These are phyloP conservation scores for Drosophila diplacantha DNA, from an alignment of 2,888 invertebrate species.

Conservation along the genomic window DNA sequence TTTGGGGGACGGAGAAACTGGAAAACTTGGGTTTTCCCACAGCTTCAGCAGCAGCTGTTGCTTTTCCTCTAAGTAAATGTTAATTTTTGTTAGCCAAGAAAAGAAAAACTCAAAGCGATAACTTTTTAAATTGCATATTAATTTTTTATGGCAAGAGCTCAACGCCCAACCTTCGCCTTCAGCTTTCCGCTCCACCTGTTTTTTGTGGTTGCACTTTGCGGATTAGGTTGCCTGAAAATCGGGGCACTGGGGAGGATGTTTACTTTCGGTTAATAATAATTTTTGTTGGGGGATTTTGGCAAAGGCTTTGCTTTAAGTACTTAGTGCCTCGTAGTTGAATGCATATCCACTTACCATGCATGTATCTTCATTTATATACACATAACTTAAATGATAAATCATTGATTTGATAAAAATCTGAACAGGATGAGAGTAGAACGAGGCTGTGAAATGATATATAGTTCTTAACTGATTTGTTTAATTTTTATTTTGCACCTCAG, in stretches of 20 bases:
- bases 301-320: slow-evolving; percentile 1
- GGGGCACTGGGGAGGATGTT: not conserved
- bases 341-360: not conserved
- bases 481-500: no score
- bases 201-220: slow-evolving; percentile 37
- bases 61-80: slow-evolving; percentile 39
- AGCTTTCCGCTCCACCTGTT: slow-evolving; percentile 15
- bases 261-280: slow-evolving; percentile 18
- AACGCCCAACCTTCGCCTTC: not conserved
- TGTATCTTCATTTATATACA: not conserved
- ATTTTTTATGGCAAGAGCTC: slow-evolving; percentile 37
- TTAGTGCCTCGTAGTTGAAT: not conserved
- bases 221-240: slow-evolving; percentile 21
- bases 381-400: not conserved
- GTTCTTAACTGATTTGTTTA: not conserved
- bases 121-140: slow-evolving; percentile 58
- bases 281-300: slow-evolving; percentile 4
- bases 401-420: not conserved
- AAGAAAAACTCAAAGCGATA: slow-evolving; percentile 44
- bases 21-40: slow-evolving; percentile 28
- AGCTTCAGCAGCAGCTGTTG: slow-evolving; percentile 44
- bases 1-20: slow-evolving; percentile 20
- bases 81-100: slow-evolving; percentile 41
- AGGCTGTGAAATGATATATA: not conserved
- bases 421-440: no score